Base-by-base conservation (phyloP, 1,140 invertebrate genomes). In the Drosophila littoralis region DNA sequence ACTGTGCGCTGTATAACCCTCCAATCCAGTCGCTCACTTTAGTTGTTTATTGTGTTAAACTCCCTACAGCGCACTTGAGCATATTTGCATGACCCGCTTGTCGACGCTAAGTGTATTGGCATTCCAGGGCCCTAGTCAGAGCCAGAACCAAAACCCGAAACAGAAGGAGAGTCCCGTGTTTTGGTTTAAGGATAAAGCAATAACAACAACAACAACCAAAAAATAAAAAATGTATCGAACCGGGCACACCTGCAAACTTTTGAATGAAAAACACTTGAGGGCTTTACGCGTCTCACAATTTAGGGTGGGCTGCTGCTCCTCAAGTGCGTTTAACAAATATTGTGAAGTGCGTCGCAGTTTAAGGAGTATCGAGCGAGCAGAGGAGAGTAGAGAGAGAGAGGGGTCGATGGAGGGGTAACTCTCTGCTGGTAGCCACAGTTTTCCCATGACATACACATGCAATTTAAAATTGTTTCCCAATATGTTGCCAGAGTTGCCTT, bases 221-320 rank as follows among this genome's bases (percentile, higher is more conserved):
- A 28, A 72, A 61, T 54, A 69, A 58, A 60, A 75, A 71, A 76
- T 65, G 83, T 88, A 88, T 74, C 79, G 76, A 74, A 58, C 52
- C 36, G 43, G 75, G 79, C 81, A 86, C 83, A 86, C 83, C 83
- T 86, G 83, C 83, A 86, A 88, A 86, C 79, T 86, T 86, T 88
- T 83, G 50, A 86, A 88, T 77, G 72, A 64, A 57, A 67, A 66
- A 69, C 83, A 86, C 83, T 88, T 69, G 84, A 86, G 84, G 84
- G 83, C 84, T 86, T 86, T 88, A 76, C 76, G 60, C 50, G 42
- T 43, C 38, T 43, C 9, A 51, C 15, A 50, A 46, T 81, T 79
- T 81, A 71, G 79, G 83, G 83, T 79, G 79, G 79, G 22, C 22
- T 28, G 22, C 76, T 86, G 59, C 74, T 60, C 35, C 57, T 77